These are phyloP conservation scores for Solea senegalensis DNA, from an alignment of 2,113 vertebrate genomes.

Conservation along the genomic window DNA sequence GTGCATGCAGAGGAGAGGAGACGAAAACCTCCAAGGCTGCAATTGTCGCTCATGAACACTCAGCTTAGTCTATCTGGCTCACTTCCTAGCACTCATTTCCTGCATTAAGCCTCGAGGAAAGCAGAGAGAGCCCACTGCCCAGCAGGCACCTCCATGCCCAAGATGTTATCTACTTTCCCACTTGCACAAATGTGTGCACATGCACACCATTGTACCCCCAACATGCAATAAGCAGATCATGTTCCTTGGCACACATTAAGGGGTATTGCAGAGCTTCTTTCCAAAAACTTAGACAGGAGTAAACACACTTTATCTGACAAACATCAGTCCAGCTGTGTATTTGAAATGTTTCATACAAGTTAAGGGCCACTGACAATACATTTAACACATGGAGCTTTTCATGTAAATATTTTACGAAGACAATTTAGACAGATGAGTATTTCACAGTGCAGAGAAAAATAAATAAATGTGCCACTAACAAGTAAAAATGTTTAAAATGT, in stretches of 20 bases:
- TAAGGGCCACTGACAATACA: constrained; percentile 30
- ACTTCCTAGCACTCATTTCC: constrained; percentile 66
- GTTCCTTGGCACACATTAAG: constrained; percentile 41
- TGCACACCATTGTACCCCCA: constrained; percentile 25
- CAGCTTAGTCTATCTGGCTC: constrained; percentile 62
- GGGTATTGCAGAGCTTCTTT: constrained; percentile 1
- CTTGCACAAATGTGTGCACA: constrained; percentile 12
- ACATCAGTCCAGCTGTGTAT: constrained; percentile 1
- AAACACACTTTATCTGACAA: constrained; percentile 27
- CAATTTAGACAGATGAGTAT: neutral
- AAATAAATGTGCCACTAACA: too few relatives aligned
- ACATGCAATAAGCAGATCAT: constrained; percentile 53
- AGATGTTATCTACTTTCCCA: constrained; percentile 72
- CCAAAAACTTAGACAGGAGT: constrained; percentile 7
- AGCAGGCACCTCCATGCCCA: constrained; percentile 65
- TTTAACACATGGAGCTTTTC: constrained; percentile 15
- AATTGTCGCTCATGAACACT: constrained; percentile 51
- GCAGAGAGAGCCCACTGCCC: constrained; percentile 63
- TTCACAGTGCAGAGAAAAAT: neutral
- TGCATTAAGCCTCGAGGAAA: constrained; percentile 73
- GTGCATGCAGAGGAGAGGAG: constrained; percentile 30
- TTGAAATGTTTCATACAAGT: constrained; percentile 23
- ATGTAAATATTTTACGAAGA: constrained; percentile 26
- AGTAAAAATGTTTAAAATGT: neutral
- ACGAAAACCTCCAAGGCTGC: constrained; percentile 39